A percentile compares a stretch with the other conserved stretches of the same genome.
Conservation (phyloP, 2,888 invertebrate species). For the Drosophila mulleri region DNA sequence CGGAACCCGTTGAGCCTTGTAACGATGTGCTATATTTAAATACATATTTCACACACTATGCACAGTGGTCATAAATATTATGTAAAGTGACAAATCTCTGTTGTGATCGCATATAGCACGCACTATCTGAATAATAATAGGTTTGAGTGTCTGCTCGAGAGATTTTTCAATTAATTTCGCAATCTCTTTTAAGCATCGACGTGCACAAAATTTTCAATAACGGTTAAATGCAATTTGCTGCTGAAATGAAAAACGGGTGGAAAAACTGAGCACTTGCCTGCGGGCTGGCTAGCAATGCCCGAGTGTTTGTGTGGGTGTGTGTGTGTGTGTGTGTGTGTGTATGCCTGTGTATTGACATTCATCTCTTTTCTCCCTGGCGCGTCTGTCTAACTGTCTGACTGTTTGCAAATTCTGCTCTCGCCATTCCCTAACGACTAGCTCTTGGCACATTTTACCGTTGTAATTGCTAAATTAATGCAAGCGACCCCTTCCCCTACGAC, state of each 20-base stretch:
- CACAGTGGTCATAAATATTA: conserved; percentile 33
- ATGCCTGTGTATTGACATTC: conserved; percentile 22
- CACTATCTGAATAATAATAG: conserved; percentile 15
- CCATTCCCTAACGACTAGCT: conserved; percentile 43
- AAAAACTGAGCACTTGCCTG: conserved; percentile 34
- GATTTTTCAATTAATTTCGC: conserved; percentile 67
- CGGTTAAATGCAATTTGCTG: conserved; percentile 68
- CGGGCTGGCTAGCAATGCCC: conserved; percentile 12
- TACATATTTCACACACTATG: conserved; percentile 13
- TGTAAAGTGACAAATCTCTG: conserved; percentile 23
- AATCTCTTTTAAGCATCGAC: conserved; percentile 55
- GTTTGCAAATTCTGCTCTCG: neutral
- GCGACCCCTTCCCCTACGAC: conserved; percentile 36
- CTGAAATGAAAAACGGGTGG: conserved; percentile 42
- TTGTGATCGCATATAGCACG: conserved; percentile 4
- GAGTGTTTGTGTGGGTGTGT: conserved; percentile 7
- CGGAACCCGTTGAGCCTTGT: conserved; percentile 24
- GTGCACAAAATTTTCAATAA: conserved; percentile 67
- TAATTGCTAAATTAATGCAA: conserved; percentile 75
- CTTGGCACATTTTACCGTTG: conserved; percentile 52
- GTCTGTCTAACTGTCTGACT: conserved; percentile 28
- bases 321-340: conserved; percentile 7
- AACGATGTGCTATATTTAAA: conserved; percentile 30
- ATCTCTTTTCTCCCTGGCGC: conserved; percentile 41
- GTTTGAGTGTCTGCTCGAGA: conserved; percentile 17